These are phyloP conservation scores for Philypnodon macrostomus DNA, from an alignment of 2,797 vertebrate species.

Conservation along the genomic window DNA sequence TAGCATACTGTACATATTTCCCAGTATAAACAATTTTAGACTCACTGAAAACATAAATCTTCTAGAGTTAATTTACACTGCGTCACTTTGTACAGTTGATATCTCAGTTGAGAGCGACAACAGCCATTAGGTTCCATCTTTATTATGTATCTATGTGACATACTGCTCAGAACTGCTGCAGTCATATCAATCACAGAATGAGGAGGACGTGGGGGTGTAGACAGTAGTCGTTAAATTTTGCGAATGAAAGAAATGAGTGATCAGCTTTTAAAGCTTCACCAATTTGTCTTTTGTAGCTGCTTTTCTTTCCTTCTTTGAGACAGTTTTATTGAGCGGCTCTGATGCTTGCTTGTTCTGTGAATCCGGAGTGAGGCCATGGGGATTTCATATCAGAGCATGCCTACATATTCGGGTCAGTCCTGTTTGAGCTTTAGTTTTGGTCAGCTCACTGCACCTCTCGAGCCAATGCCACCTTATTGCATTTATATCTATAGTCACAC, in stretches of 20 bases:
- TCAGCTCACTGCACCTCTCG: too few relatives aligned
- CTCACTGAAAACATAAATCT: neutral
- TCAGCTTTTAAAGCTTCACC: neutral
- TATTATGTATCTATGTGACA: neutral
- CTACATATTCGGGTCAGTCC: slow-evolving; percentile 23
- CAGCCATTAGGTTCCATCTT: slow-evolving; percentile 3
- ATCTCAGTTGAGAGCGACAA: neutral
- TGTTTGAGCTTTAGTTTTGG: neutral
- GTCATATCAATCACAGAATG: neutral
- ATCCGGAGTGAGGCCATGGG: neutral
- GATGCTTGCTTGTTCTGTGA: neutral
- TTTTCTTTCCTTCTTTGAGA: neutral
- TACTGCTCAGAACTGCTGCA: neutral
- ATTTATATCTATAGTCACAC: too few relatives aligned
- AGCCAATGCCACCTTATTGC: too few relatives aligned
- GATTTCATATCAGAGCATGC: slow-evolving; percentile 8
- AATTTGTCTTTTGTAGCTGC: neutral
- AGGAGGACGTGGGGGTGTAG: slow-evolving; percentile 1
- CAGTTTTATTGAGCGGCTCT: neutral
- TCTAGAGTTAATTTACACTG: neutral
- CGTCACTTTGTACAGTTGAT: neutral
- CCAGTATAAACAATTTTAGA: neutral
- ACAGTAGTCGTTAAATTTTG: neutral
- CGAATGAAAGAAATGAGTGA: neutral
- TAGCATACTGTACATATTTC: neutral